These are phyloP conservation scores for Myotis davidii DNA, from an alignment of 2,113 vertebrate genomes.

Conservation along the genomic window DNA sequence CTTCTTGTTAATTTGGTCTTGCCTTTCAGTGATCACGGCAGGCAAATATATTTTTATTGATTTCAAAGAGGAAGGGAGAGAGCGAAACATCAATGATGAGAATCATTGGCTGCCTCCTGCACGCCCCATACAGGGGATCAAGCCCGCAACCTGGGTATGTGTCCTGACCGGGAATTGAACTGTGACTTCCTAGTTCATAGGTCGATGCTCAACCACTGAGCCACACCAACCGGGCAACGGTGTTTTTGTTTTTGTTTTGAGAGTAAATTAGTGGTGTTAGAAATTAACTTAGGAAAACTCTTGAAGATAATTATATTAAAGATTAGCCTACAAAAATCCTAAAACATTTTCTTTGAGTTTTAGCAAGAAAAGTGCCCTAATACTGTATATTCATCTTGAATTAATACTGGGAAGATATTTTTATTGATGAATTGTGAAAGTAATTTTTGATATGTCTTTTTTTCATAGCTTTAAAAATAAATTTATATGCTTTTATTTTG, in stretches of 20 bases:
- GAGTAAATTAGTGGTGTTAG: background rate
- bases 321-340: background rate
- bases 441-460: background rate
- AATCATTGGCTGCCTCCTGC: no score
- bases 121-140: no score
- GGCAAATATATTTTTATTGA: no score
- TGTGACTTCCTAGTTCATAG: background rate
- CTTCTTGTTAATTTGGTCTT: no score
- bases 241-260: background rate
- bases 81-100: no score
- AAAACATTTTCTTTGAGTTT: conserved; percentile 21
- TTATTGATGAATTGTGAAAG: background rate
- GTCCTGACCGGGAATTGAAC: no score
- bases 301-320: background rate
- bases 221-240: background rate
- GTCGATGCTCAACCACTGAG: no score
- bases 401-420: background rate
- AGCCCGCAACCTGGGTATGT: no score
- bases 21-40: no score
- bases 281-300: background rate
- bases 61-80: no score
- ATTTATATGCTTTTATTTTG: background rate
- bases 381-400: background rate
- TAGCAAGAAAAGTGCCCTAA: background rate
- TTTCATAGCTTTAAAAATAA: background rate